Conservation (phyloP, 2,888 invertebrate species). For the Watsonalla cultraria region DNA sequence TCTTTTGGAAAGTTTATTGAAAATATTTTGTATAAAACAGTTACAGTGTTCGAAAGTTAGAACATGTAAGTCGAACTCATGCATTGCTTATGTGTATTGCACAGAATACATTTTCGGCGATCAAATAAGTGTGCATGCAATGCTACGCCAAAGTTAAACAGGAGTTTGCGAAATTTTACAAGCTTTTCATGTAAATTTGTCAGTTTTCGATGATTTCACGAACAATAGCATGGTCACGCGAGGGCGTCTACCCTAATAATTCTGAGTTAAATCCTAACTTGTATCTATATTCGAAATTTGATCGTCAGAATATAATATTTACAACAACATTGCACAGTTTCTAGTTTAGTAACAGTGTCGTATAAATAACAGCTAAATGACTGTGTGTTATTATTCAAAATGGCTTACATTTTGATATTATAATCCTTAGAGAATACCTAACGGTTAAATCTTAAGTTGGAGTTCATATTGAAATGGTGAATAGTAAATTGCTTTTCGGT, state of each 20-base stretch:
- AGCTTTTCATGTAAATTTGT: slow-evolving; percentile 47
- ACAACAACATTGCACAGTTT: too few relatives aligned
- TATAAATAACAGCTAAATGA: too few relatives aligned
- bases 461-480: neutral
- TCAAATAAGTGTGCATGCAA: slow-evolving; percentile 26
- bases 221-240: slow-evolving; percentile 35
- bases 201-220: slow-evolving; percentile 29
- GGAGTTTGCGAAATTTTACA: slow-evolving; percentile 39
- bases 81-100: neutral
- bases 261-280: neutral
- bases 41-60: neutral
- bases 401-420: too few relatives aligned
- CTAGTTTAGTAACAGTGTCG: too few relatives aligned
- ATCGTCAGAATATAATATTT: too few relatives aligned
- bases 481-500: neutral
- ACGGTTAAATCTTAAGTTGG: too few relatives aligned
- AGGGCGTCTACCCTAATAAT: slow-evolving; percentile 28
- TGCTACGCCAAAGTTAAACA: slow-evolving; percentile 30
- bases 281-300: too few relatives aligned
- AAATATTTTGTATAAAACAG: neutral
- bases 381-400: too few relatives aligned
- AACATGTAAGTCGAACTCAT: neutral
- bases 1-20: neutral
- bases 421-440: too few relatives aligned
- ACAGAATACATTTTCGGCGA: slow-evolving; percentile 7